phyloP scores from a whole-genome alignment of 2,888 invertebrate genomes.

The Polymixis lichenea region DNA sequence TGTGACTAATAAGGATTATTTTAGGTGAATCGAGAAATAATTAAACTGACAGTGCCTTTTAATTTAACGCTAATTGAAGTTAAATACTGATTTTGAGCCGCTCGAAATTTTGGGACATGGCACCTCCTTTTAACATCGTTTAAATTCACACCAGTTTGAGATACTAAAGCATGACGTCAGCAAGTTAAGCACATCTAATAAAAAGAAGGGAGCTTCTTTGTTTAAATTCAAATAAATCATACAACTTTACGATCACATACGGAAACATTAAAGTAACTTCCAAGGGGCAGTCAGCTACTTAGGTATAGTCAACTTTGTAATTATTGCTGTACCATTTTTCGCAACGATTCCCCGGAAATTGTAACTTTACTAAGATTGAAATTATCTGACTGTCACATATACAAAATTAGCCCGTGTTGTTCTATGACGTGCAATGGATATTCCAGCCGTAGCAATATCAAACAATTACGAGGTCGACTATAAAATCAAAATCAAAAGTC shows the following conservation, averaged over 20 bases:
- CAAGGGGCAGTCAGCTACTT: not conserved
- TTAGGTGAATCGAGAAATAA: conserved; percentile 41
- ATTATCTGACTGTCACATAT: not conserved
- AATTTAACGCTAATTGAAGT: conserved; percentile 50
- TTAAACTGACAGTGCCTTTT: conserved; percentile 38
- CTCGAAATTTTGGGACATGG: conserved; percentile 14
- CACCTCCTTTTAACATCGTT: not conserved
- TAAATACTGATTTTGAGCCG: conserved; percentile 1
- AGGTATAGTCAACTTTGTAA: not conserved
- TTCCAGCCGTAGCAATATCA: not conserved
- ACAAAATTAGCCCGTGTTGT: not conserved
- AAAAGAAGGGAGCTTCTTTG: not conserved
- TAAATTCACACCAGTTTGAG: not conserved
- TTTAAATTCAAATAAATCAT: not conserved
- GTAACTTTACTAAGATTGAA: not conserved
- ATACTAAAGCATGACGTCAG: conserved; percentile 16
- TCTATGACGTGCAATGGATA: not conserved
- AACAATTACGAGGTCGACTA: not conserved
- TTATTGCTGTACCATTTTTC: not conserved
- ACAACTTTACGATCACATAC: not conserved
- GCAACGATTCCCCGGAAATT: not conserved
- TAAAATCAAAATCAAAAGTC: no score
- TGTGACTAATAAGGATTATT: conserved; percentile 51
- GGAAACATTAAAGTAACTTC: not conserved
- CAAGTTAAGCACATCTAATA: not conserved